These are phyloP conservation scores for Equus quagga DNA, from an alignment of 2,113 vertebrate genomes.

Conservation along the genomic window DNA sequence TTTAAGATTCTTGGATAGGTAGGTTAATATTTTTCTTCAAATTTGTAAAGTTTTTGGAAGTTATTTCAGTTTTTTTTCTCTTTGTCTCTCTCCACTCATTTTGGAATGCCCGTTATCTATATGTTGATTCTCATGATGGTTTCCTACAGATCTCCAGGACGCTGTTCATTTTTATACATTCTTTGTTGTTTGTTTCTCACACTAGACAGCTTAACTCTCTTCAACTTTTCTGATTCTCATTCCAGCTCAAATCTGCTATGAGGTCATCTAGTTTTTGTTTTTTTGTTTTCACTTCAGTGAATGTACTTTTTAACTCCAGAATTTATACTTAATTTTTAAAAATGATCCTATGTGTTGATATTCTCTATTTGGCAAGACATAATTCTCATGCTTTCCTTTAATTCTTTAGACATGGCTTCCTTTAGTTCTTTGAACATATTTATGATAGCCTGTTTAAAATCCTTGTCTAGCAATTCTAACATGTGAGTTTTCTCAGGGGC, in stretches of 20 bases:
- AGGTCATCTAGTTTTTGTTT: too few species aligned
- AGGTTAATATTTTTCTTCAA: not conserved
- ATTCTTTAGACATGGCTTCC: not conserved
- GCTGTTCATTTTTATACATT: too few species aligned
- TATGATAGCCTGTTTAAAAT: not conserved
- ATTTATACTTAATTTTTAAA: too few species aligned
- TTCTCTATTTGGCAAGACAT: not conserved
- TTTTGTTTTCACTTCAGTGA: too few species aligned
- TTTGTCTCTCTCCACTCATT: not conserved
- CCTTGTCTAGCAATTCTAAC: not conserved
- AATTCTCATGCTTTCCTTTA: not conserved
- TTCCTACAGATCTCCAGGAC: too few species aligned
- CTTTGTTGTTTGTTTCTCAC: too few species aligned
- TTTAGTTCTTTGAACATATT: not conserved
- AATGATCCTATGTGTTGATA: too few species aligned
- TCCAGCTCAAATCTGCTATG: too few species aligned
- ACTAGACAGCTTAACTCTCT: too few species aligned
- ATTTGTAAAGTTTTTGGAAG: not conserved
- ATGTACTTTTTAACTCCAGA: too few species aligned
- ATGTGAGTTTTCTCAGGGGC: not conserved
- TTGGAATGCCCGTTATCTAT: not conserved
- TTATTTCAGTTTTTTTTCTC: not conserved
- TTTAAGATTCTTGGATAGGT: not conserved
- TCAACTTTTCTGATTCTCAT: too few species aligned
- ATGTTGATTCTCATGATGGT: too few species aligned